Conservation (phyloP, 2,797 vertebrate genomes). For the Rhinatrema bivittatum region DNA sequence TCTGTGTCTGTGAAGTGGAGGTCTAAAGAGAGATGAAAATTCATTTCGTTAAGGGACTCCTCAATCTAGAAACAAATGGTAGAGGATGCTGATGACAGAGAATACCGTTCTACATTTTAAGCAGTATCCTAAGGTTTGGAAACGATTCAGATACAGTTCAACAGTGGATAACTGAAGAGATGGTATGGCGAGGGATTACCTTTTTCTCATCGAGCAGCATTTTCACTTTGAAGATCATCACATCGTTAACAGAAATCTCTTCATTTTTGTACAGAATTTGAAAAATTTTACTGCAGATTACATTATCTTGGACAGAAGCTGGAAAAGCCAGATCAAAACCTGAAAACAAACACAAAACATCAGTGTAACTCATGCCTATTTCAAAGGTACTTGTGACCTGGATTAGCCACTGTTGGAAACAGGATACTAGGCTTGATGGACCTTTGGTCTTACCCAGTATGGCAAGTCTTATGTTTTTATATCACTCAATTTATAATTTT, state of each 20-base stretch:
- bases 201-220: slow-evolving; percentile 94
- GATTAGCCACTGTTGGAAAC: too few species aligned
- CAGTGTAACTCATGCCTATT: too few species aligned
- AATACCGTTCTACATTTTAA: slow-evolving; percentile 15
- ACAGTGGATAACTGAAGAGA: slow-evolving; percentile 8
- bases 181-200: slow-evolving; percentile 69
- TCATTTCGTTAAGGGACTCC: slow-evolving; percentile 88
- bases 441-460: too few species aligned
- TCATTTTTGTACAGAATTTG: slow-evolving; percentile 98
- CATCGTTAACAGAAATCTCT: slow-evolving; percentile 89
- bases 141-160: too few species aligned
- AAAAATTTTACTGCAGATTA: slow-evolving; percentile 94
- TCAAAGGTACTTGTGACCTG: too few species aligned
- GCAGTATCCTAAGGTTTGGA: background rate
- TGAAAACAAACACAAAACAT: slow-evolving; percentile 46
- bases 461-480: too few species aligned
- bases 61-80: slow-evolving; percentile 74
- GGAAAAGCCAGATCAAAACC: slow-evolving; percentile 89
- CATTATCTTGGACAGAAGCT: slow-evolving; percentile 82
- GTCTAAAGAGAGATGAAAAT: slow-evolving; percentile 89
- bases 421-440: too few species aligned
- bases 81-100: slow-evolving; percentile 12
- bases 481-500: too few species aligned
- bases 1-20: slow-evolving; percentile 94
- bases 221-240: slow-evolving; percentile 95